Evolutionary conservation across 92 coral and sea anemone species (phyloP).

Genomic region (Ricordea florida): DNA sequence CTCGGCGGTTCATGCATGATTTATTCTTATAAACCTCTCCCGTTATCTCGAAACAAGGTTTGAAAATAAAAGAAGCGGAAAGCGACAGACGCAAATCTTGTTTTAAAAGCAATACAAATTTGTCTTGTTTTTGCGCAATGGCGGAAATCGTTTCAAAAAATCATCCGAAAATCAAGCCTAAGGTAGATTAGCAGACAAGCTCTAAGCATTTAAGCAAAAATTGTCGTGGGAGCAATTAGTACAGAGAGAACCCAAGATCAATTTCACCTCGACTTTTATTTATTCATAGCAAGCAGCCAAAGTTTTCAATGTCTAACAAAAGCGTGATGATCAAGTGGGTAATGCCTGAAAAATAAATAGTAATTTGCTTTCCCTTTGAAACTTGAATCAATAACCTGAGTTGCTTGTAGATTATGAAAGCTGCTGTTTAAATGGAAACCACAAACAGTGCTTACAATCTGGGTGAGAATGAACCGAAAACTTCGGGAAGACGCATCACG

Average conservation of each 20-base stretch:
- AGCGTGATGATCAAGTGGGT: constrained; percentile 40
- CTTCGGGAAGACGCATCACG: neutral
- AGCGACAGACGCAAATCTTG: neutral
- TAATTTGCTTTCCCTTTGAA: constrained; percentile 76
- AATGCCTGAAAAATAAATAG: constrained; percentile 66
- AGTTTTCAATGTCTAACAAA: constrained; percentile 32
- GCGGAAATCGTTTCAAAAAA: too few species aligned
- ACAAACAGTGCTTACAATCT: constrained; percentile 23
- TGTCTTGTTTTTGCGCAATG: neutral
- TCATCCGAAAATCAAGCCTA: neutral
- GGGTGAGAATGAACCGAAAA: constrained; percentile 1
- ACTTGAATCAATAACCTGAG: constrained; percentile 64
- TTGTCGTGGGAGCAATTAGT: neutral
- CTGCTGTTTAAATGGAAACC: constrained; percentile 29
- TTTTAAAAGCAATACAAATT: neutral
- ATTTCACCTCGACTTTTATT: constrained; percentile 13
- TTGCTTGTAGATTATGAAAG: constrained; percentile 20
- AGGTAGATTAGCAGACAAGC: neutral
- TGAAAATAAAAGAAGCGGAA: neutral
- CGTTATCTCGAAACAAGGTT: neutral
- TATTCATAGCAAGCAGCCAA: constrained; percentile 42
- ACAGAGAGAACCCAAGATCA: neutral
- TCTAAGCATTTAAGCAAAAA: neutral
- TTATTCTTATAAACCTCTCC: neutral
- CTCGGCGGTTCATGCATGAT: constrained; percentile 1